Percentiles rank a stretch among this genome's conserved stretches.
Conservation (phyloP, 1,140 invertebrate genomes). For the Formica exsecta region DNA sequence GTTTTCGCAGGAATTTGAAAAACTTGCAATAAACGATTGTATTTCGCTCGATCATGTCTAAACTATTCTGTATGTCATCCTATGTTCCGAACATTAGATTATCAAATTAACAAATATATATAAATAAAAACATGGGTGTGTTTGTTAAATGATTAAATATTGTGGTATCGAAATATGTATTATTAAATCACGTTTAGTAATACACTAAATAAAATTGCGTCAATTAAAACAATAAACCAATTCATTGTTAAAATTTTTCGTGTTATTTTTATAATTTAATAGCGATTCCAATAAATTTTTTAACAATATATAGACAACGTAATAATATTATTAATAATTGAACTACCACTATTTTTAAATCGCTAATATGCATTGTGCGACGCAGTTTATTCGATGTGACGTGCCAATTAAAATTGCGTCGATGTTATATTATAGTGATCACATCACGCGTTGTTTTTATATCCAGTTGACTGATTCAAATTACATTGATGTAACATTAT, state of each 20-base stretch:
- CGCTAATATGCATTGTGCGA: neutral
- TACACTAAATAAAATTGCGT: neutral
- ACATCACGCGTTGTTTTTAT: slow-evolving; percentile 31
- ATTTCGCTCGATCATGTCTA: neutral
- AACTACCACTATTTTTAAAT: slow-evolving; percentile 7
- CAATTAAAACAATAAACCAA: too few species aligned
- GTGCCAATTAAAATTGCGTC: slow-evolving; percentile 43
- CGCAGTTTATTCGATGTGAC: slow-evolving; percentile 14
- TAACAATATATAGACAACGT: too few species aligned
- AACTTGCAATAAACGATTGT: neutral
- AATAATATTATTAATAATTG: neutral
- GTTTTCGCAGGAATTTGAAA: neutral
- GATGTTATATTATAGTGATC: slow-evolving; percentile 39
- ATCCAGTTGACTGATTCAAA: slow-evolving; percentile 52
- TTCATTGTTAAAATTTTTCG: neutral
- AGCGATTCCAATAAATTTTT: neutral
- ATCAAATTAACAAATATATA: slow-evolving; percentile 1
- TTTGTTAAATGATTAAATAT: neutral
- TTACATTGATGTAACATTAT: neutral
- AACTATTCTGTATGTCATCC: neutral
- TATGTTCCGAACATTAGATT: neutral
- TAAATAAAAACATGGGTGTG: neutral
- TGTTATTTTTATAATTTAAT: neutral
- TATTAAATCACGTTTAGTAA: neutral
- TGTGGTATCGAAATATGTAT: neutral